Conservation (phyloP, 1,140 invertebrate species). For the Berghia stephanieae region DNA sequence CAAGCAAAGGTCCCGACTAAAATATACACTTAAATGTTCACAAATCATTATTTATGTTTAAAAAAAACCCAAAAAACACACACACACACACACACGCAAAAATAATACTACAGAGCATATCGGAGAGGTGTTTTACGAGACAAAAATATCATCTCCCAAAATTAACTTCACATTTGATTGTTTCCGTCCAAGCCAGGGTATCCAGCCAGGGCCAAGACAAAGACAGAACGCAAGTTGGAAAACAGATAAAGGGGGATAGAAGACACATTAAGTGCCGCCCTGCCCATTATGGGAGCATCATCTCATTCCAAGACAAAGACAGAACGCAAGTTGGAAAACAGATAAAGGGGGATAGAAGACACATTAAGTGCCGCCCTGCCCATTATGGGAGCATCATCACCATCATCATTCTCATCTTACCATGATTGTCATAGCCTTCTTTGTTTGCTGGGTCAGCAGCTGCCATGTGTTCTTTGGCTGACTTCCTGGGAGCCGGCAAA, state of each 20-base stretch:
- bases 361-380: neutral
- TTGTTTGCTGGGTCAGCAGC: slow-evolving; percentile 28
- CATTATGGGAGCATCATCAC: neutral
- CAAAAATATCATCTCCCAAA: too few relatives aligned
- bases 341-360: neutral
- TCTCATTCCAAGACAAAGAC: neutral
- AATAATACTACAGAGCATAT: neutral
- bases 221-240: too few relatives aligned
- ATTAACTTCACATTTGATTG: too few relatives aligned
- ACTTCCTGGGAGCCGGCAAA: slow-evolving; percentile 34
- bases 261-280: too few relatives aligned
- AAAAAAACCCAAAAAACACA: neutral
- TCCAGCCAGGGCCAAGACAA: too few relatives aligned
- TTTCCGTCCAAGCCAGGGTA: too few relatives aligned
- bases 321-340: neutral
- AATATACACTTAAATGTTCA: too few relatives aligned
- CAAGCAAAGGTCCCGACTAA: too few relatives aligned
- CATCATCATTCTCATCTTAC: slow-evolving; percentile 31
- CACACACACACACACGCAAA: neutral
- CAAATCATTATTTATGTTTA: too few relatives aligned
- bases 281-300: too few relatives aligned
- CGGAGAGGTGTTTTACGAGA: neutral
- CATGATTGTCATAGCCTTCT: slow-evolving; percentile 57
- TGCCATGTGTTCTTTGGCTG: too few relatives aligned
- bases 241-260: too few relatives aligned